Evolutionary conservation across 2,888 invertebrate species (phyloP), one percentile per base, ranked within the genome.

Genomic region (Leucoptera coffeella): DNA sequence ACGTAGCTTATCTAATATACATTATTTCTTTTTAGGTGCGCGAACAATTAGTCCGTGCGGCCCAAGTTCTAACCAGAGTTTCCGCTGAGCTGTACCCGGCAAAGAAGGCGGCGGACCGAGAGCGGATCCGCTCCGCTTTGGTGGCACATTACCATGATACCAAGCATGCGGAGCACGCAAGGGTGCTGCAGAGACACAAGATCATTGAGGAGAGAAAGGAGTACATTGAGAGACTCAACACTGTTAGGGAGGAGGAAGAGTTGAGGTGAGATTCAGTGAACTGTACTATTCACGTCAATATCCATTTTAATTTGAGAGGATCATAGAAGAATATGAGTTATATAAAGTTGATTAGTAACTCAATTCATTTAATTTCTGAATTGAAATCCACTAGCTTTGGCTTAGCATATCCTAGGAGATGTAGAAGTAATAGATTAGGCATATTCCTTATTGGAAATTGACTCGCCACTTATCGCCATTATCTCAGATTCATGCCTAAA

Each of bases 151-250:
- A 91, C 53, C 85, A 89, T 45, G 85, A 88, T 47, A 86, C 82
- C 35, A 89, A 88, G 55, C 76, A 64, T 41, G 78, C 83, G 24
- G 95, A 96, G 42, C 96, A 96, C 51, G 82, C 86, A 42, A 78
- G 87, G 29, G 90, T 97, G 40, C 71, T 97, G 39, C 86, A 86
- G 48, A 78, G 99, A 1, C 90, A 94, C 51, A 90, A 93, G 67
- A 94, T 93, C 45, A 97, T 99, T 41, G 97, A 97, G 60, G 91
- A 93, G 48, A 77, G 96, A 28, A 96, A 97, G 60, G 95, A 96
- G 59, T 89, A 90, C 50, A 85, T 95, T 35, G 96, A 96, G 56
- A 69, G 86, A 30, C 75, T 87, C 33, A 88, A 85, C 47, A 82
- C 80, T 0, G 82, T 82, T 1, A 62, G 82, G 1, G 82, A 82